These are phyloP conservation scores for Drosophila melanocephala DNA, from an alignment of 2,888 invertebrate genomes.

Conservation along the genomic window DNA sequence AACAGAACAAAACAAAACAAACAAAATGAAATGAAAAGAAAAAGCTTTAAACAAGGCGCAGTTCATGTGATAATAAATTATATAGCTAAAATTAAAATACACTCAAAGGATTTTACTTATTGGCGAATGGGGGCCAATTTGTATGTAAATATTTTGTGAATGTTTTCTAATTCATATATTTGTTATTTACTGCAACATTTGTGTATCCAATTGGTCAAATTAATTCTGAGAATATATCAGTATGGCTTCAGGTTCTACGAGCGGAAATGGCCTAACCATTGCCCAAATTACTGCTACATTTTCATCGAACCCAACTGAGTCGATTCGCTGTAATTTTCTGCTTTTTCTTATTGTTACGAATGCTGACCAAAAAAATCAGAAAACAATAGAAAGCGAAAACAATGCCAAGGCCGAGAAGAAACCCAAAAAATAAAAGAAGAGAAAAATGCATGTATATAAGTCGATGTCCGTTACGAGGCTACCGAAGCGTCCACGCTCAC, in stretches of 20 bases:
- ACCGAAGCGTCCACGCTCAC: slow-evolving; percentile 36
- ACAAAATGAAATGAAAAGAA: slow-evolving; percentile 19
- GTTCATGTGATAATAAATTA: slow-evolving; percentile 79
- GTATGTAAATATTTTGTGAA: neutral
- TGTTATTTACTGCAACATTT: neutral
- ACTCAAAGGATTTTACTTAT: slow-evolving; percentile 25
- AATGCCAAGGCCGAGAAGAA: slow-evolving; percentile 70
- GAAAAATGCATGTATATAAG: slow-evolving; percentile 23
- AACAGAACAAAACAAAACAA: slow-evolving; percentile 13
- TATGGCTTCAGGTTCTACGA: neutral
- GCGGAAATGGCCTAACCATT: slow-evolving; percentile 37
- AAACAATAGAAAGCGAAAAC: slow-evolving; percentile 78
- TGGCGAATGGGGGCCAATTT: neutral
- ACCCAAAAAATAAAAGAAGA: neutral
- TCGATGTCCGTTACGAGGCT: slow-evolving; percentile 51
- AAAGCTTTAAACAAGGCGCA: slow-evolving; percentile 63
- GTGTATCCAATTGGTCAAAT: slow-evolving; percentile 44
- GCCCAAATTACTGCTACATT: slow-evolving; percentile 34
- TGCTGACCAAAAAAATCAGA: slow-evolving; percentile 26
- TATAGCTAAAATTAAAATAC: slow-evolving; percentile 55
- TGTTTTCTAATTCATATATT: neutral
- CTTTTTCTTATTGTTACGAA: slow-evolving; percentile 40
- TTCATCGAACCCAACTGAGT: slow-evolving; percentile 18
- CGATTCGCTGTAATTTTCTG: slow-evolving; percentile 55
- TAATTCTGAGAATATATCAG: slow-evolving; percentile 15